phyloP scores from a whole-genome alignment of 2,113 vertebrate species.

The Triplophysa siluroides region DNA sequence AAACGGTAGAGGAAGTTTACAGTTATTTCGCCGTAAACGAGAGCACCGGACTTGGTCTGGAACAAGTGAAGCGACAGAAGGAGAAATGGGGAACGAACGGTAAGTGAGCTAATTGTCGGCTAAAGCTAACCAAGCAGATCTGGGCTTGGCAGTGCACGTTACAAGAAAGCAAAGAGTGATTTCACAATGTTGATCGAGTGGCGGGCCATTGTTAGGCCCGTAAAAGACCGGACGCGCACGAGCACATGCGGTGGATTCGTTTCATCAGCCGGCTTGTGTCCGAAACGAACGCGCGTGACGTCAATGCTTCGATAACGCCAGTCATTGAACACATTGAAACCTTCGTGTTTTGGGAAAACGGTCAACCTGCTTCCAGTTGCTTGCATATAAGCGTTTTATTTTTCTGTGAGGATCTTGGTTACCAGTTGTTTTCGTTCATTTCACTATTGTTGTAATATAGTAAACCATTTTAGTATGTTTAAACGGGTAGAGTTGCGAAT shows the following conservation, averaged over 20 bases:
- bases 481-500: too few relatives aligned
- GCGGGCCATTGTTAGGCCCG: background rate
- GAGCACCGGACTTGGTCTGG: conserved; percentile 90
- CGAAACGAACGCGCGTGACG: conserved; percentile 56
- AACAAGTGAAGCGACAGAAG: conserved; percentile 92
- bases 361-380: too few relatives aligned
- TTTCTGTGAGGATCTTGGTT: too few relatives aligned
- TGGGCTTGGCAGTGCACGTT: conserved; percentile 32
- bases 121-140: conserved; percentile 13
- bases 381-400: too few relatives aligned
- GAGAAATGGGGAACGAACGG: conserved; percentile 94
- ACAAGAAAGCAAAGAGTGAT: background rate
- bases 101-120: conserved; percentile 68
- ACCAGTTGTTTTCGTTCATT: too few relatives aligned
- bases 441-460: too few relatives aligned
- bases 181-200: background rate
- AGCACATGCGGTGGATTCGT: conserved; percentile 24
- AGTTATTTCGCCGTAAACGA: conserved; percentile 91
- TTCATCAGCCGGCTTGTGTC: conserved; percentile 38
- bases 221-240: background rate
- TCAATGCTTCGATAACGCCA: conserved; percentile 45
- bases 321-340: background rate
- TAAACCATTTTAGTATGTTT: too few relatives aligned
- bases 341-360: too few relatives aligned
- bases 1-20: conserved; percentile 98